These are phyloP conservation scores for Stenchaetothrips biformis DNA, from an alignment of 2,888 invertebrate species.

Conservation along the genomic window DNA sequence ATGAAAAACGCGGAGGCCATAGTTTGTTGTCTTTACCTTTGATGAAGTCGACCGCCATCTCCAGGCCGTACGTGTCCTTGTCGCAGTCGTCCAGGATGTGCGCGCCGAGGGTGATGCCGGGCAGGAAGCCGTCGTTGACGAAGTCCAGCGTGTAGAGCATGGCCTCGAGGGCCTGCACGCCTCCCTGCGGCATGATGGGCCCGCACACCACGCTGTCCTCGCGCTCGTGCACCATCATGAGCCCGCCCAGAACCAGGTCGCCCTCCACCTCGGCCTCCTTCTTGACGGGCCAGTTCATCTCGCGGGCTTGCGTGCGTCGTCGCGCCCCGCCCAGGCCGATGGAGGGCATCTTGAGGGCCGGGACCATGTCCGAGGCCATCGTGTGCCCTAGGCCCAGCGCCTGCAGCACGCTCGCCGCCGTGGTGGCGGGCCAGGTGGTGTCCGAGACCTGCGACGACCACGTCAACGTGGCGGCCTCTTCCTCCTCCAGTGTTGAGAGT, in stretches of 20 bases:
- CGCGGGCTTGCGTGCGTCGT: constrained; percentile 37
- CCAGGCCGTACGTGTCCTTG: constrained; percentile 90
- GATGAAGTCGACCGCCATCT: constrained; percentile 94
- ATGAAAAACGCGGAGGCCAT: too few relatives aligned
- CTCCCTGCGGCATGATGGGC: constrained; percentile 90
- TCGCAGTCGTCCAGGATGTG: constrained; percentile 92
- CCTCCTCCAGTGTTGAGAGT: not conserved
- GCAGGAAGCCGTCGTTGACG: constrained; percentile 65
- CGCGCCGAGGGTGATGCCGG: constrained; percentile 76
- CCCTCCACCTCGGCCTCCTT: constrained; percentile 83
- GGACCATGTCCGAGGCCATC: constrained; percentile 8
- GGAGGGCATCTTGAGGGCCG: constrained; percentile 24
- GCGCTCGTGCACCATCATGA: constrained; percentile 94
- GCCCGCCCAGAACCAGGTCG: constrained; percentile 79
- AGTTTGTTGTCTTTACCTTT: constrained; percentile 73
- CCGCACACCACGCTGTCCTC: constrained; percentile 85
- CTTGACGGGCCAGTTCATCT: constrained; percentile 70
- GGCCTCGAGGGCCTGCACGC: constrained; percentile 80
- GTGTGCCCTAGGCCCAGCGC: not conserved
- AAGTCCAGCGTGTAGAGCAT: constrained; percentile 87
- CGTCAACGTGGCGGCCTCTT: not conserved
- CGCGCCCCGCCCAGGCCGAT: constrained; percentile 10
- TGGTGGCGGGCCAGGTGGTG: not conserved
- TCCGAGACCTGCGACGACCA: not conserved
- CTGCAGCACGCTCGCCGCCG: not conserved